Percentiles rank a stretch among this genome's conserved stretches.
Conservation (phyloP, 2,797 vertebrate species). For the Garrulus glandarius region DNA sequence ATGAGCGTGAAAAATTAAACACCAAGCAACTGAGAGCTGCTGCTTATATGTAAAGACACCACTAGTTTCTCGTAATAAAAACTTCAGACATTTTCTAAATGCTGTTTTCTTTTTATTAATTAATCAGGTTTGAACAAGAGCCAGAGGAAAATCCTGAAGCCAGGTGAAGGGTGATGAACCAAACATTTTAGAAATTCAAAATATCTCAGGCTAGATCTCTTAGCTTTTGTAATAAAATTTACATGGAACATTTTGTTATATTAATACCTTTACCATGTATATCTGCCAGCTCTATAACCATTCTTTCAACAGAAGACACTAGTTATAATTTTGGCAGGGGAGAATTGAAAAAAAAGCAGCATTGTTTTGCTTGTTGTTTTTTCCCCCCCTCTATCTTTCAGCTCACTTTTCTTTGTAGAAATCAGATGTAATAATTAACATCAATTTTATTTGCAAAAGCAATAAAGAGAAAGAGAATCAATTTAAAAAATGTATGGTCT, state of each 20-base stretch:
- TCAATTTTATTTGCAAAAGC: constrained; percentile 62
- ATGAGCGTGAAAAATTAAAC: neutral
- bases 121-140: neutral
- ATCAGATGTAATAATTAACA: constrained; percentile 65
- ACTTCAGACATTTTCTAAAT: neutral
- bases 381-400: neutral
- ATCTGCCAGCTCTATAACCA: neutral
- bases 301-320: constrained; percentile 11
- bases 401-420: constrained; percentile 4
- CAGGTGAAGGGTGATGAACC: neutral
- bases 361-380: neutral
- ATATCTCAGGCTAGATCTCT: constrained; percentile 1
- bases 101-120: neutral
- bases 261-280: neutral
- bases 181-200: neutral
- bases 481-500: constrained; percentile 39
- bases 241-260: constrained; percentile 10
- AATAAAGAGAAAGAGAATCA: constrained; percentile 41
- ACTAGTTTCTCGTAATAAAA: neutral
- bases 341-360: neutral
- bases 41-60: neutral
- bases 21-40: neutral
- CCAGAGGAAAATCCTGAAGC: neutral
- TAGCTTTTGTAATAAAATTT: neutral
- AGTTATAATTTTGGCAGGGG: neutral